Conservation (phyloP, 2,797 vertebrate genomes). For the Enteromius radiatus region DNA sequence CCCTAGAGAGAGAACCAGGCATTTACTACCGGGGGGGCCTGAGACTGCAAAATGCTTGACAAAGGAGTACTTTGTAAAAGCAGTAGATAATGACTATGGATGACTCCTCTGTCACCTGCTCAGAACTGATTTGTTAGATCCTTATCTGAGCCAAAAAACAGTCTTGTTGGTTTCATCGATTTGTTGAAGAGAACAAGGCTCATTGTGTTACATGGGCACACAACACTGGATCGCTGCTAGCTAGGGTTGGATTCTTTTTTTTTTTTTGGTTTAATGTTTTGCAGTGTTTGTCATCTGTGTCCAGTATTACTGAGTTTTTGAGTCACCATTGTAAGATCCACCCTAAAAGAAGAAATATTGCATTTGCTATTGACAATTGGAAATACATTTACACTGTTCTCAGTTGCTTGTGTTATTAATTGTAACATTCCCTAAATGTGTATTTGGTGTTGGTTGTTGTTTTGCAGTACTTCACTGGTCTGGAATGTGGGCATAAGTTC, state of each 20-base stretch:
- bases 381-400: neutral
- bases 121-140: constrained; percentile 28
- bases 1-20: neutral
- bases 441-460: constrained; percentile 15
- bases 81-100: constrained; percentile 9
- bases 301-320: neutral
- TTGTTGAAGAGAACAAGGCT: constrained; percentile 25
- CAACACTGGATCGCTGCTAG: neutral
- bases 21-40: constrained; percentile 11
- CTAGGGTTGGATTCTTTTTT: neutral
- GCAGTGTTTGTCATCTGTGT: neutral
- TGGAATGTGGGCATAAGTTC: constrained; percentile 99
- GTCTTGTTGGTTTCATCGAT: constrained; percentile 26
- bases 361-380: neutral
- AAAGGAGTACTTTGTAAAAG: constrained; percentile 8
- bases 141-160: constrained; percentile 16
- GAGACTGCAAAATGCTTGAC: constrained; percentile 15
- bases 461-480: constrained; percentile 94
- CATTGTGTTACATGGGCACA: constrained; percentile 16
- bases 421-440: constrained; percentile 23
- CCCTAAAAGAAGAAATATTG: neutral
- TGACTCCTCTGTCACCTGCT: constrained; percentile 21
- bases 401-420: neutral
- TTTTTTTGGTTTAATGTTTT: neutral
- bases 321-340: neutral